Base-by-base conservation (phyloP, 2,113 vertebrate genomes). In the Erythrocercus mccallii region DNA sequence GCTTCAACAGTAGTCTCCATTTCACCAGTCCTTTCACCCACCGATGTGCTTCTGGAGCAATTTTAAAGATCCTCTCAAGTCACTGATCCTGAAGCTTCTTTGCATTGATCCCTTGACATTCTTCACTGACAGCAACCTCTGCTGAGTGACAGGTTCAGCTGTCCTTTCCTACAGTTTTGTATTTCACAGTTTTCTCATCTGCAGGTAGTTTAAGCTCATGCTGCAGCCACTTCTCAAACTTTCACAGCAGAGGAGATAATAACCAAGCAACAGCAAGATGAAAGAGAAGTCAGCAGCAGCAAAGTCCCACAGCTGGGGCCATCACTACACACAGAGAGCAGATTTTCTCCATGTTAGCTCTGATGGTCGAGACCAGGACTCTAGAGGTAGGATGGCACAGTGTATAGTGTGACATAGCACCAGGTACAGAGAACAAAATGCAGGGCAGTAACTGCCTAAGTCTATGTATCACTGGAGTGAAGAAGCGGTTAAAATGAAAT, bases 1-100 rank as follows among this genome's bases (percentile, higher is more conserved):
- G 12, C 31, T 57, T 73, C 69, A 51, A 4, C 0, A 81, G 35
- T 0, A 56, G 14, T 20, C 42, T 64, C 64, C 0, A 0, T 21
- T 61, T 37, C 31, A 73, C 30, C 44, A 77, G 37, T 48, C 30
- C 27, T 56, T 80, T 23, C 20, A 73, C 24, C 30, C 0, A 0
- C n/a, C 44, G 35, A 1, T 20, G 25, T 28, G 40, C 27, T 91
- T 88, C 66, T 5, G 3, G 14, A 80, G n/a, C 25, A 57, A 62
- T 54, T 89, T 51, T 18, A 42, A 83, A 65, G 2, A 15, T 20
- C 51, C 27, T 45, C 14, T 60, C 15, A 37, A 42, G n/a, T 44
- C 45, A 25, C 30, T 18, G 38, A 56, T 40, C 33, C 25, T 38
- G 35, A 81, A 77, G 12, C 15, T 51, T 28, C 53, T 71, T 38